Evolutionary conservation across 2,113 vertebrate genomes (phyloP).

Genomic region (Myocastor coypus): DNA sequence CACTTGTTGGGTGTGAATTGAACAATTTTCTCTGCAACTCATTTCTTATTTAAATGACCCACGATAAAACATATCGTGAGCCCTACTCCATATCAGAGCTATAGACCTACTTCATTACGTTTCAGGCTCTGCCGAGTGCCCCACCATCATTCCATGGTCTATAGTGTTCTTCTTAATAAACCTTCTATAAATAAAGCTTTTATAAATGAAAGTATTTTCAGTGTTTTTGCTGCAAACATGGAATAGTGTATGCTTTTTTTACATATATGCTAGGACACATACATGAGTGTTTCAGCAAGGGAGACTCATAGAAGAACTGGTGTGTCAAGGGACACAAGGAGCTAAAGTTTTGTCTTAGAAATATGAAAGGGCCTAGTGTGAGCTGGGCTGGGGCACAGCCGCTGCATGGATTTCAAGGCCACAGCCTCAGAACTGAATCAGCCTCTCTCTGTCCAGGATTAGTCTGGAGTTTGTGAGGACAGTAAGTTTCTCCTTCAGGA

Average conservation of each 20-base stretch:
- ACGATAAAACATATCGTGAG: background rate
- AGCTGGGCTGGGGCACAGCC: background rate
- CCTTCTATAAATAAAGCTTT: too few relatives aligned
- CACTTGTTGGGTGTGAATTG: background rate
- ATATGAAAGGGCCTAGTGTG: background rate
- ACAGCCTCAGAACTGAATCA: background rate
- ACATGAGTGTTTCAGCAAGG: background rate
- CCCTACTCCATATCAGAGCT: background rate
- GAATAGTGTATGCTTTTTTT: rapidly evolving
- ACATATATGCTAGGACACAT: rapidly evolving
- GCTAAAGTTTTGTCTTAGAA: background rate
- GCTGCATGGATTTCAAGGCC: background rate
- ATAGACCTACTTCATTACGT: background rate
- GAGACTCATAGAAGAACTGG: background rate
- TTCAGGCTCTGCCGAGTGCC: background rate
- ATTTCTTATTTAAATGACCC: background rate
- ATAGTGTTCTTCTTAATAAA: background rate
- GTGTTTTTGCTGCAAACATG: background rate
- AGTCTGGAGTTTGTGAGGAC: background rate
- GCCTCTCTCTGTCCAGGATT: background rate
- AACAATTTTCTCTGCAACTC: background rate
- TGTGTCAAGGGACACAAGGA: background rate
- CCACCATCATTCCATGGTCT: background rate
- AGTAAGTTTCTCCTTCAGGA: background rate
- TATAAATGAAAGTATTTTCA: background rate